Evolutionary conservation across 2,888 invertebrate species (phyloP), one percentile per base, ranked within the genome.

Genomic region (Panzeria rudis): DNA sequence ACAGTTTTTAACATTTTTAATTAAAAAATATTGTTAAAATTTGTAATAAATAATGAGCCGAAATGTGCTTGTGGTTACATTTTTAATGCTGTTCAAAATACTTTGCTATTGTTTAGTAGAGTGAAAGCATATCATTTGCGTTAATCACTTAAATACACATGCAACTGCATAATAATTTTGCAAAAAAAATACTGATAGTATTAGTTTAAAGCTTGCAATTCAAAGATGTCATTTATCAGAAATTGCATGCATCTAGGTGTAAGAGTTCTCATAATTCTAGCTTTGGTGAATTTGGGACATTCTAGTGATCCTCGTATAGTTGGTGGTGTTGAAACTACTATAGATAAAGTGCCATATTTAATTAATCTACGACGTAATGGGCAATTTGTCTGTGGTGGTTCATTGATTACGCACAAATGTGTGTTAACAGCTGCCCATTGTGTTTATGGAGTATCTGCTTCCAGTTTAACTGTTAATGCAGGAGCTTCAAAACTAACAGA

Each of bases 351-450:
- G 41, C 89, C 92, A 0, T 92, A 91, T 83, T 87, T 90, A 84
- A 88, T 92, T 25, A 88, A 90, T 69, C 77, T 92, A 11, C 88
- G 89, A 0, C 88, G 88, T 15, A 50, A 84, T n/a, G 89, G 87
- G 0, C 81, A 79, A 38, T 91, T 90, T 59, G 84, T 89, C 5
- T 92, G 92, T 72, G 92, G 92, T 0, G 92, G 92, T 9, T 89
- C 92, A 1, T 56, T 92, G 44, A 73, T 90, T 23, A 89, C 89
- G 2, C 6, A 83, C 4, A 89, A 85, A n/a, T 89, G 88, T 78
- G 90, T 91, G 41, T 84, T 92, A 0, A 92, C 90, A 32, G 92
- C 92, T 0, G 91, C 91, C 0, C 92, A 92, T 52, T 92, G 92
- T 66, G 88, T 90, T 3, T 73, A 89, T 54, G 88, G 87, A 0